A percentile compares a stretch with the other conserved stretches of the same genome.
phyloP scores from a whole-genome alignment of 1,140 invertebrate species.

The Cotesia typhae region DNA sequence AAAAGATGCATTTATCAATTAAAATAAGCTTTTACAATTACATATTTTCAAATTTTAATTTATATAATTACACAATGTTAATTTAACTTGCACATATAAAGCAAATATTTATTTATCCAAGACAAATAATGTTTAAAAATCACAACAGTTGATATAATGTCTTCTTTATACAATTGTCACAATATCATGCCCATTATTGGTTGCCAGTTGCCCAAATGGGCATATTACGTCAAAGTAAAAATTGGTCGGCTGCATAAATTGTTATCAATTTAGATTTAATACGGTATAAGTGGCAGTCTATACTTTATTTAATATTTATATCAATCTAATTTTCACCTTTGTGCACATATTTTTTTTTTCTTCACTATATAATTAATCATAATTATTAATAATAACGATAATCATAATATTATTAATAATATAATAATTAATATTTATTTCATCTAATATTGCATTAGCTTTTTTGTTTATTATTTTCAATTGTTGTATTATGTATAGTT shows the following conservation, averaged over 20 bases:
- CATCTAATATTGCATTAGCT: conserved; percentile 16
- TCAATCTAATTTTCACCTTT: no score
- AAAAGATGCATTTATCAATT: conserved; percentile 13
- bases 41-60: conserved; percentile 35
- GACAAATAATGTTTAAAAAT: no score
- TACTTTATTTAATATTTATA: no score
- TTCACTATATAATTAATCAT: no score
- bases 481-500: conserved; percentile 16
- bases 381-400: no score
- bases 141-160: no score
- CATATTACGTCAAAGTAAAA: conserved; percentile 13
- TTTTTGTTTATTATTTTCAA: conserved; percentile 20
- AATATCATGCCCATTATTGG: conserved; percentile 3
- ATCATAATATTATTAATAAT: conserved; percentile 13
- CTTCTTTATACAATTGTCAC: conserved; percentile 25
- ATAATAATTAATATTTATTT: conserved; percentile 31
- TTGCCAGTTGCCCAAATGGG: background rate
- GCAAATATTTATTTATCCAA: background rate
- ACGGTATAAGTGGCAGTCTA: conserved; percentile 7
- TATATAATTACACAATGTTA: conserved; percentile 20
- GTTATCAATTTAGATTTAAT: conserved; percentile 8
- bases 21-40: conserved; percentile 37
- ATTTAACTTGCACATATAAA: conserved; percentile 25
- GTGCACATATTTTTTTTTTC: no score
- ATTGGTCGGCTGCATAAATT: conserved; percentile 12